Conservation (phyloP, 2,888 invertebrate genomes). For the Drosophila paracracens region DNA sequence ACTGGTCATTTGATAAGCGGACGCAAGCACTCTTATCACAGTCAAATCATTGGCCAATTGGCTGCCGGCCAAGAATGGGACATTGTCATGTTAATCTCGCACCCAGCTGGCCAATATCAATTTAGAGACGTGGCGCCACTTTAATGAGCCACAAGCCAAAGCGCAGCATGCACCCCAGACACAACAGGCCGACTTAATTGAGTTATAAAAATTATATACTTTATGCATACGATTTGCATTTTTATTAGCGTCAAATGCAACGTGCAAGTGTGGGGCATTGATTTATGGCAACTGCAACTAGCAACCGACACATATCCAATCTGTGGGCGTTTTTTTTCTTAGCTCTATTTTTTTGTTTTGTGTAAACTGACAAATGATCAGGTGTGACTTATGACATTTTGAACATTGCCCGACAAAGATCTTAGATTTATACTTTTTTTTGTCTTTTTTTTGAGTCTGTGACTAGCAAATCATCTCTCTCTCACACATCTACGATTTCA, state of each 20-base stretch:
- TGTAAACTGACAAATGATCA: slow-evolving; percentile 68
- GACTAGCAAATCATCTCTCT: slow-evolving; percentile 62
- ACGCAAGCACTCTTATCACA: slow-evolving; percentile 56
- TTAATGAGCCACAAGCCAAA: slow-evolving; percentile 68
- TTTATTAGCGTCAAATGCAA: slow-evolving; percentile 74
- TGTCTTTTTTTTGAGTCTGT: slow-evolving; percentile 7
- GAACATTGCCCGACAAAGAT: slow-evolving; percentile 18
- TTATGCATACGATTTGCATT: slow-evolving; percentile 79
- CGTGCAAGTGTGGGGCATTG: slow-evolving; percentile 59
- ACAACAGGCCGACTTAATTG: slow-evolving; percentile 54
- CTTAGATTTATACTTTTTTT: background rate
- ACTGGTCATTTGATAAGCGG: slow-evolving; percentile 65
- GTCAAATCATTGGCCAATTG: slow-evolving; percentile 49
- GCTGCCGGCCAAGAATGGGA: slow-evolving; percentile 12
- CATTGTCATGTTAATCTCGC: slow-evolving; percentile 71
- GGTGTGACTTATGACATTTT: slow-evolving; percentile 73
- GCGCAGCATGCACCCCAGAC: slow-evolving; percentile 56
- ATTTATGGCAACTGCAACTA: slow-evolving; percentile 54
- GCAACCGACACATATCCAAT: slow-evolving; percentile 1
- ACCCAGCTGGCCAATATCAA: slow-evolving; percentile 64
- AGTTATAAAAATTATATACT: slow-evolving; percentile 78
- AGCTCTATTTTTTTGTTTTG: background rate
- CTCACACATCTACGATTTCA: slow-evolving; percentile 77
- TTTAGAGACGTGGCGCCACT: slow-evolving; percentile 70
- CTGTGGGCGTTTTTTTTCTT: slow-evolving; percentile 48